Conservation (phyloP, 2,888 invertebrate species). For the Melanchra persicariae region DNA sequence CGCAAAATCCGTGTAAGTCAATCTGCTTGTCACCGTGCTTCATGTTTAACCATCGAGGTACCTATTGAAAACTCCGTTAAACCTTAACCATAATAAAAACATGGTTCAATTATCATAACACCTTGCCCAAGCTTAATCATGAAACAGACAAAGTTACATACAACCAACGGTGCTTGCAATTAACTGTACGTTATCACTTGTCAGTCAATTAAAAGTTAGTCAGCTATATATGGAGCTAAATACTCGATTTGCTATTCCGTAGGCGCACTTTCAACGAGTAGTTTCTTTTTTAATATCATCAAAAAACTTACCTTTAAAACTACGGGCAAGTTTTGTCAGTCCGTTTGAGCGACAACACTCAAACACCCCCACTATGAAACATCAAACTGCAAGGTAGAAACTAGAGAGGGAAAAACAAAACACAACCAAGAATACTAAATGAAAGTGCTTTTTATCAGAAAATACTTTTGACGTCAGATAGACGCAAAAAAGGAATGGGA, state of each 20-base stretch:
- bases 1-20: too few relatives aligned
- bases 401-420: slow-evolving; percentile 32
- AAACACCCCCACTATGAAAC: slow-evolving; percentile 5
- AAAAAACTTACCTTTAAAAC: slow-evolving; percentile 26
- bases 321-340: slow-evolving; percentile 39
- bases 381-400: slow-evolving; percentile 12
- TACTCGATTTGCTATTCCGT: slow-evolving; percentile 26
- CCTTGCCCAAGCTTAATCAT: neutral
- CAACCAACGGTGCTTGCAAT: neutral
- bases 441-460: slow-evolving; percentile 65
- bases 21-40: too few relatives aligned
- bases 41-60: too few relatives aligned
- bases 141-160: neutral
- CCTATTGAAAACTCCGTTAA: too few relatives aligned
- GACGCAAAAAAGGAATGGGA: slow-evolving; percentile 65
- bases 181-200: neutral
- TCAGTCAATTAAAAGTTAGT: neutral
- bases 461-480: slow-evolving; percentile 75
- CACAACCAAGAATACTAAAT: slow-evolving; percentile 52
- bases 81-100: too few relatives aligned
- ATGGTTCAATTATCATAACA: too few relatives aligned
- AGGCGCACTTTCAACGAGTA: neutral
- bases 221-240: neutral
- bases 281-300: slow-evolving; percentile 11
- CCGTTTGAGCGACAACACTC: slow-evolving; percentile 45